Evolutionary conservation across 2,797 vertebrate genomes (phyloP).

Genomic region (Betta splendens): DNA sequence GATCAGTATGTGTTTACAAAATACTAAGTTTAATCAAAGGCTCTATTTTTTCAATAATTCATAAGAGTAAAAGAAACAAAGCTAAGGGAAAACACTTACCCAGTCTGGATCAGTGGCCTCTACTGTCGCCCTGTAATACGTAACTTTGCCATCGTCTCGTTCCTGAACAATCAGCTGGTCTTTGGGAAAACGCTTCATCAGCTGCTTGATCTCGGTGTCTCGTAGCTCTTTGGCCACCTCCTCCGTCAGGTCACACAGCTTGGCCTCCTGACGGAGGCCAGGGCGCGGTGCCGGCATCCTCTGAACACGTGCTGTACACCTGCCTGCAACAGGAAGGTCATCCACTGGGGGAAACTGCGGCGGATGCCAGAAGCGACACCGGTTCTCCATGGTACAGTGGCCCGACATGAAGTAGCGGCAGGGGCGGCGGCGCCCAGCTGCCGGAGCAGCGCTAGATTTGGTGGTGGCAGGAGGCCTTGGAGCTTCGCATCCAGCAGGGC

Average conservation of each 20-base stretch:
- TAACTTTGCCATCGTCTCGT: slow-evolving; percentile 79
- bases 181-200: slow-evolving; percentile 83
- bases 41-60: not conserved
- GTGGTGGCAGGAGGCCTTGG: not conserved
- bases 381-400: slow-evolving; percentile 82
- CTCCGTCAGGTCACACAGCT: slow-evolving; percentile 78
- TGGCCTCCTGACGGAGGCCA: slow-evolving; percentile 66
- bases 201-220: slow-evolving; percentile 81
- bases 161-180: slow-evolving; percentile 85
- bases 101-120: slow-evolving; percentile 85
- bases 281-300: slow-evolving; percentile 39
- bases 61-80: not conserved
- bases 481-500: slow-evolving; percentile 8
- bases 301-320: slow-evolving; percentile 15
- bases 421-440: slow-evolving; percentile 55
- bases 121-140: slow-evolving; percentile 80
- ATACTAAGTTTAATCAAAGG: not conserved
- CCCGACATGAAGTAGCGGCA: slow-evolving; percentile 86
- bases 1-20: slow-evolving; percentile 21
- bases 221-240: slow-evolving; percentile 74
- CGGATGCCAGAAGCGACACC: slow-evolving; percentile 86
- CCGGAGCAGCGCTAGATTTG: slow-evolving; percentile 26
- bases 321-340: slow-evolving; percentile 12
- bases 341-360: slow-evolving; percentile 50
- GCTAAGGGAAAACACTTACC: slow-evolving; percentile 65